phyloP scores from a whole-genome alignment of 1,140 invertebrate genomes.

The Muscidifurax raptorellus region DNA sequence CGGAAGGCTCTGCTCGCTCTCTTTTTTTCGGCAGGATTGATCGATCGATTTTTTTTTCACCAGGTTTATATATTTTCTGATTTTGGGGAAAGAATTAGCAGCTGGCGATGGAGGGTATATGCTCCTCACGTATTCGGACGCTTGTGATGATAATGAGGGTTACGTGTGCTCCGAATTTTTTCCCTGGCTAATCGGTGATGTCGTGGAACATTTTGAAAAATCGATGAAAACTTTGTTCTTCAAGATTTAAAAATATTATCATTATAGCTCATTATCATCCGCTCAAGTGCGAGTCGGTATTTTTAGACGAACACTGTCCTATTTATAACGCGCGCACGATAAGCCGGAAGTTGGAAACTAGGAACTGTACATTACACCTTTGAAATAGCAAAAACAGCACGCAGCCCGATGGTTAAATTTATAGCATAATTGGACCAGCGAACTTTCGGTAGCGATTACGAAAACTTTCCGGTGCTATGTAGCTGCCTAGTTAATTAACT shows the following conservation, averaged over 20 bases:
- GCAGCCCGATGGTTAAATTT: neutral
- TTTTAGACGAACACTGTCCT: no score
- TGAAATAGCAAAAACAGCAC: no score
- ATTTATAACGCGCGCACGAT: neutral
- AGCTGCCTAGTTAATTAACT: neutral
- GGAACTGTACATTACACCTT: neutral
- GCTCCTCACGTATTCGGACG: neutral
- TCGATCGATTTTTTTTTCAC: neutral
- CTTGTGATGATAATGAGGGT: neutral
- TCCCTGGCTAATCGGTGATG: neutral
- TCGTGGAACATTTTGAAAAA: neutral
- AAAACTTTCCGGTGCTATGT: neutral
- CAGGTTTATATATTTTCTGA: neutral
- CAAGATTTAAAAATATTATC: neutral
- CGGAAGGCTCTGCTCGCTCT: neutral
- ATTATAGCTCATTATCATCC: neutral
- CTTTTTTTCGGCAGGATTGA: neutral
- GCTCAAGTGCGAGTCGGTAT: no score
- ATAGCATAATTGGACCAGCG: neutral
- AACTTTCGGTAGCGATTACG: neutral
- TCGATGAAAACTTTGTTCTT: neutral
- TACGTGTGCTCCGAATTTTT: neutral
- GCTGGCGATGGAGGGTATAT: neutral
- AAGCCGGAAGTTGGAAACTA: neutral
- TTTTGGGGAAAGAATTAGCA: neutral